Percentiles rank a stretch among this genome's conserved stretches.
Conservation (phyloP, 2,113 vertebrate genomes). For the Morone chrysops region DNA sequence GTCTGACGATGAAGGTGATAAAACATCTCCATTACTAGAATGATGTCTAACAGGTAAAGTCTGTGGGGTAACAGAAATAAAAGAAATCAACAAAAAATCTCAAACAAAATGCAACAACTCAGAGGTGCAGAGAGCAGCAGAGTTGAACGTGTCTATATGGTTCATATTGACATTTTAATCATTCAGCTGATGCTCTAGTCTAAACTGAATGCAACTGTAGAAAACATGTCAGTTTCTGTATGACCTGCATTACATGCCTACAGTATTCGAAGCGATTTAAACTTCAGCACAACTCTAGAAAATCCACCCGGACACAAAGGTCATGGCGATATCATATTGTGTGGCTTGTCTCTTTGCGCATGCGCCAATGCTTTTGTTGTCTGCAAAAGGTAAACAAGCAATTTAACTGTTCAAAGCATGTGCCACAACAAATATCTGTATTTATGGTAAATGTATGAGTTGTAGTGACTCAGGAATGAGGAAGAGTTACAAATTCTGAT, state of each 20-base stretch:
- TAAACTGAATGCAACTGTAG: background rate
- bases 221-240: background rate
- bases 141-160: background rate
- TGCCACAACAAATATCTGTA: background rate
- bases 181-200: background rate
- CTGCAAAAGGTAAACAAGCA: slow-evolving; percentile 9
- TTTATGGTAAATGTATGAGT: background rate
- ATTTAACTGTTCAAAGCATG: background rate
- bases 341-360: slow-evolving; percentile 12
- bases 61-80: background rate
- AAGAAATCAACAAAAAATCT: too few species aligned
- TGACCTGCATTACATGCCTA: background rate
- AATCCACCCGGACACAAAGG: slow-evolving; percentile 44
- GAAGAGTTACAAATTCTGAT: background rate
- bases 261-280: slow-evolving; percentile 24
- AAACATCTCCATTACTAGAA: background rate
- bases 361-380: slow-evolving; percentile 4
- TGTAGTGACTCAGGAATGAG: background rate
- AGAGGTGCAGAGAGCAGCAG: background rate
- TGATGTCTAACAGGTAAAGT: background rate
- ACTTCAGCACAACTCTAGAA: background rate
- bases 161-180: background rate
- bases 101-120: background rate
- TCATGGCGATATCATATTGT: slow-evolving; percentile 37
- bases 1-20: background rate